These are phyloP conservation scores for Elmis aenea DNA, from an alignment of 2,888 invertebrate genomes.

Conservation along the genomic window DNA sequence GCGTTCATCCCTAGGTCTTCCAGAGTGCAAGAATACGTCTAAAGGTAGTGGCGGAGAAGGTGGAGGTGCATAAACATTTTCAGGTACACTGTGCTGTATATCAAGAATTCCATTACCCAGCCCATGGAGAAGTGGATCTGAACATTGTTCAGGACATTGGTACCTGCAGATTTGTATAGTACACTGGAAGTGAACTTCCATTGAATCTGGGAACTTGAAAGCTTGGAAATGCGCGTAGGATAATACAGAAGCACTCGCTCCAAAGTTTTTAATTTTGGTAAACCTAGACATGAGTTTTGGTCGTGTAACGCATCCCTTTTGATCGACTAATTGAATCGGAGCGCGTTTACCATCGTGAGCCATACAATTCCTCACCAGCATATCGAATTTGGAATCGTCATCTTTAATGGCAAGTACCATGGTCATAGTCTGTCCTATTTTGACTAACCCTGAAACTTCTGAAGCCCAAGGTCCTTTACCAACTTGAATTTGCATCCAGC, in stretches of 20 bases:
- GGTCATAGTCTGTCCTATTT: conserved; percentile 95
- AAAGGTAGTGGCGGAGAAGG: conserved; percentile 57
- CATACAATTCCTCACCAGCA: conserved; percentile 90
- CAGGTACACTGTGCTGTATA: conserved; percentile 54
- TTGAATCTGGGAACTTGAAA: conserved; percentile 92
- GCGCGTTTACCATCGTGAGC: conserved; percentile 92
- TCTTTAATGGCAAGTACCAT: conserved; percentile 95
- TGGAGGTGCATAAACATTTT: conserved; percentile 67
- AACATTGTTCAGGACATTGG: conserved; percentile 89
- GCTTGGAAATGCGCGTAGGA: conserved; percentile 94
- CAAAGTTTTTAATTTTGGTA: conserved; percentile 93
- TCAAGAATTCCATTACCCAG: conserved; percentile 50
- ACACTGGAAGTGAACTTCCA: conserved; percentile 95
- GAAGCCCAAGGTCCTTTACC: conserved; percentile 95
- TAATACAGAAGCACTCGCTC: conserved; percentile 85
- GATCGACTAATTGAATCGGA: conserved; percentile 89
- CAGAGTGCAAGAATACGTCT: conserved; percentile 62
- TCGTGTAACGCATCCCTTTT: conserved; percentile 85
- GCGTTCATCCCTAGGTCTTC: conserved; percentile 68
- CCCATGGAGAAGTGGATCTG: conserved; percentile 49
- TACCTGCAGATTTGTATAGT: conserved; percentile 92
- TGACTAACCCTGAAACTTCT: conserved; percentile 88
- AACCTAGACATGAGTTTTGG: conserved; percentile 91
- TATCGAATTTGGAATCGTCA: conserved; percentile 91
- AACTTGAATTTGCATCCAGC: conserved; percentile 97